Conservation (phyloP, 1,140 invertebrate genomes). For the Hypsibius dujardini region DNA sequence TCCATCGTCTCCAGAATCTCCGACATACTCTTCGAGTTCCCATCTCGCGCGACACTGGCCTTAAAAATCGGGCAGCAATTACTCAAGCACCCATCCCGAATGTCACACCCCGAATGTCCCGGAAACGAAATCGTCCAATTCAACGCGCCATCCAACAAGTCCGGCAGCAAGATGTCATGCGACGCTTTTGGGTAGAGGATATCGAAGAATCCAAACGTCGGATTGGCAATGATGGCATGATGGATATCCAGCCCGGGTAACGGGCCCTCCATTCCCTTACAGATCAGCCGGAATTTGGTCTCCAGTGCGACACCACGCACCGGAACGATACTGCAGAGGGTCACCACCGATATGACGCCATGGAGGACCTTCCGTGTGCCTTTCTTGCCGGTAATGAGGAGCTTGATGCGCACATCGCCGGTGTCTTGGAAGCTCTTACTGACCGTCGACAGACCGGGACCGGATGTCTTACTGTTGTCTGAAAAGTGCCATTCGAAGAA, state of each 20-base stretch:
- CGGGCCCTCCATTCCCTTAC: not conserved
- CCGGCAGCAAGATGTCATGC: not conserved
- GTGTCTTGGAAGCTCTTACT: not conserved
- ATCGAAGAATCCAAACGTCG: not conserved
- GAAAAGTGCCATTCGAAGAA: not conserved
- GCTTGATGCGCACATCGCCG: not conserved
- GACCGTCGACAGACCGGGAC: not conserved
- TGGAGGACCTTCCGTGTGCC: not conserved
- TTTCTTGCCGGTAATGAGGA: not conserved
- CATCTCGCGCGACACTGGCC: not conserved
- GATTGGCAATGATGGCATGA: not conserved
- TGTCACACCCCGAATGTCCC: not conserved
- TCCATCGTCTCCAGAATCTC: not conserved
- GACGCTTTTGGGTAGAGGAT: not conserved
- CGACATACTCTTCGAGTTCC: not conserved
- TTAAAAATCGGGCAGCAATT: conserved; percentile 5
- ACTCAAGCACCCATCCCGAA: not conserved
- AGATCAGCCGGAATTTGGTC: not conserved
- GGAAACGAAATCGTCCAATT: conserved; percentile 10
- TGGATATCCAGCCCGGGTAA: not conserved
- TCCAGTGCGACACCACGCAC: not conserved
- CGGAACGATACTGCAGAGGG: not conserved
- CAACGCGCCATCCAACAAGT: not conserved
- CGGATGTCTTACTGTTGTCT: not conserved
- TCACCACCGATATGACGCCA: not conserved